Evolutionary conservation across 2,113 vertebrate genomes (phyloP).

Genomic region (Colius striatus): DNA sequence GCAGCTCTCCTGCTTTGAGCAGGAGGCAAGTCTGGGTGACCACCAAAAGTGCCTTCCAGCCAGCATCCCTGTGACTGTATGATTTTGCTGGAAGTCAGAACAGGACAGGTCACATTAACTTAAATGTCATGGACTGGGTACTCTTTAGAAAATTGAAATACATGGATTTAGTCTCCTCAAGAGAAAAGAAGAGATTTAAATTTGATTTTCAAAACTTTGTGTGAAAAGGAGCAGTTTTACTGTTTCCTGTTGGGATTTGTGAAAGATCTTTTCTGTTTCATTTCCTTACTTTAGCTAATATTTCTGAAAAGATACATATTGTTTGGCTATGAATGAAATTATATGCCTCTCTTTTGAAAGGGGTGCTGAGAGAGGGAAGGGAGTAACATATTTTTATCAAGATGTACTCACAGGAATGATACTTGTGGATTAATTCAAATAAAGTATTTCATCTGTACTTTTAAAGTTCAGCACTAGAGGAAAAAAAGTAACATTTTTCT

Average conservation of each 20-base stretch:
- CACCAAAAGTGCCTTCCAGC: neutral
- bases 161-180: neutral
- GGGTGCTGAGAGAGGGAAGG: neutral
- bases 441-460: neutral
- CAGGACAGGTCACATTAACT: neutral
- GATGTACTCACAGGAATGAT: neutral
- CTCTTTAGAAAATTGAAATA: neutral
- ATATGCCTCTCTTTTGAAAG: neutral
- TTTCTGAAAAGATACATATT: neutral
- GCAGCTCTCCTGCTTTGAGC: neutral
- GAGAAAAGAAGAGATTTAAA: neutral
- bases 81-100: neutral
- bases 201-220: neutral
- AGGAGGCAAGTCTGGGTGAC: neutral
- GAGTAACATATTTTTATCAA: neutral
- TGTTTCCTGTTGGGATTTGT: neutral
- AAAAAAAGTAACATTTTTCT: neutral
- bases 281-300: neutral
- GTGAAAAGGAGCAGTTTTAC: neutral
- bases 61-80: neutral
- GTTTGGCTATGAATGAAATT: neutral
- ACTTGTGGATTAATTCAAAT: neutral
- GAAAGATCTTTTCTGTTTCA: neutral
- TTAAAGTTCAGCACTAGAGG: neutral
- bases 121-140: neutral